Conservation (phyloP, 1,140 invertebrate genomes). For the Bacillus rossius region DNA sequence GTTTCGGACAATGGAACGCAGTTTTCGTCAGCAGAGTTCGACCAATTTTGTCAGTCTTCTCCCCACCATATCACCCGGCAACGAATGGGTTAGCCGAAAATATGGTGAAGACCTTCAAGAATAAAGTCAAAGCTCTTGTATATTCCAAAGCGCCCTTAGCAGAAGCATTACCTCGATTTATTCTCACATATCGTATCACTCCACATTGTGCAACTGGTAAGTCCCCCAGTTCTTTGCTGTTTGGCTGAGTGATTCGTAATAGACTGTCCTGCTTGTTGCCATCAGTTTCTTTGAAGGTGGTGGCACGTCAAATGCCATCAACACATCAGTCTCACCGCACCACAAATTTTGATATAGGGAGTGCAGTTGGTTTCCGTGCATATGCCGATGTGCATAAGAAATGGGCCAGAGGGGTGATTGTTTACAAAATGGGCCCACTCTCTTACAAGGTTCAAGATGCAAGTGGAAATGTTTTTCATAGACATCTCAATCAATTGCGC, state of each 20-base stretch:
- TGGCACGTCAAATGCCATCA: too few species aligned
- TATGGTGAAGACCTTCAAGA: conserved; percentile 22
- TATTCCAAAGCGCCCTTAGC: neutral
- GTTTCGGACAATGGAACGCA: conserved; percentile 38
- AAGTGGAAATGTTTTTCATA: too few species aligned
- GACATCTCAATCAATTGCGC: too few species aligned
- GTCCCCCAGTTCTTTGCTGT: neutral
- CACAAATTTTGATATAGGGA: too few species aligned
- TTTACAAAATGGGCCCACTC: too few species aligned
- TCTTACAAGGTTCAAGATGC: too few species aligned
- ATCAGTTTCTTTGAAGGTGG: too few species aligned
- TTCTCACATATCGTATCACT: neutral
- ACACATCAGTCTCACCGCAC: too few species aligned
- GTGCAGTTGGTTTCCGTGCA: too few species aligned
- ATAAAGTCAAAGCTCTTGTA: conserved; percentile 1
- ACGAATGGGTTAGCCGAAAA: conserved; percentile 26
- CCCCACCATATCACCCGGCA: conserved; percentile 18
- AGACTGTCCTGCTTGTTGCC: too few species aligned
- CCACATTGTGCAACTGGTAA: neutral
- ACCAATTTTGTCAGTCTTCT: conserved; percentile 27
- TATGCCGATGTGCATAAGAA: too few species aligned
- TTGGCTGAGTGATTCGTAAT: neutral
- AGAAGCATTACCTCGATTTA: neutral
- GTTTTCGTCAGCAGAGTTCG: conserved; percentile 37
- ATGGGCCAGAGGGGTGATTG: too few species aligned